These are phyloP conservation scores for Triplophysa rosa DNA, from an alignment of 2,113 vertebrate species.

Conservation along the genomic window DNA sequence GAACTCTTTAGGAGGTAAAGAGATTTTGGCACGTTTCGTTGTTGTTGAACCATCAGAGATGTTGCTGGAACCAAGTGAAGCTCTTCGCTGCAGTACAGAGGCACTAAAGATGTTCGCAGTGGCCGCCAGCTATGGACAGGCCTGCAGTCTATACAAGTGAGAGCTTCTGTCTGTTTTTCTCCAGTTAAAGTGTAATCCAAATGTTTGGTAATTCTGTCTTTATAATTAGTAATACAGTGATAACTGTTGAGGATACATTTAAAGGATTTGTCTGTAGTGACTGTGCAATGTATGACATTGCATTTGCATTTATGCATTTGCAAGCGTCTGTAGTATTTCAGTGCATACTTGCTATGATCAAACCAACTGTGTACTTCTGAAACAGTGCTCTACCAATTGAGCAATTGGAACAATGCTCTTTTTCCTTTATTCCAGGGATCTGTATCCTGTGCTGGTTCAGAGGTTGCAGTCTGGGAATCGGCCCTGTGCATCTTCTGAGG, in stretches of 20 bases:
- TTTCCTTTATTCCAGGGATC: conserved; percentile 73
- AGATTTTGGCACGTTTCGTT: conserved; percentile 81
- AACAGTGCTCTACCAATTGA: too few species aligned
- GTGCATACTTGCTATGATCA: too few species aligned
- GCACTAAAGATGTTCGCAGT: conserved; percentile 88
- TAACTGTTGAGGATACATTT: too few species aligned
- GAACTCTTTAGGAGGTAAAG: conserved; percentile 77
- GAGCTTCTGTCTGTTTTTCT: conserved; percentile 22
- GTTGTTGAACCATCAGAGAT: conserved; percentile 82
- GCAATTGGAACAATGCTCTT: too few species aligned
- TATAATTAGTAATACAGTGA: too few species aligned
- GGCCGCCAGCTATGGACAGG: conserved; percentile 86
- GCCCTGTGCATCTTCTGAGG: conserved; percentile 55
- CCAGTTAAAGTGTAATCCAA: background rate
- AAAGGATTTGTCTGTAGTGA: too few species aligned
- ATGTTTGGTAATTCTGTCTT: background rate
- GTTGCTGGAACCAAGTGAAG: conserved; percentile 79
- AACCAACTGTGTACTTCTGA: too few species aligned
- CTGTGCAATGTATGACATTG: too few species aligned
- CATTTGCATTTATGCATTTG: too few species aligned
- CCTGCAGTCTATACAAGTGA: conserved; percentile 86
- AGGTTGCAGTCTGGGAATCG: conserved; percentile 76
- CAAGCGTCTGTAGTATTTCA: too few species aligned
- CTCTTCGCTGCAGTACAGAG: conserved; percentile 78
- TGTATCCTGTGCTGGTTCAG: conserved; percentile 86